Base-by-base conservation (phyloP, 2,113 vertebrate genomes). In the Nerophis ophidion region DNA sequence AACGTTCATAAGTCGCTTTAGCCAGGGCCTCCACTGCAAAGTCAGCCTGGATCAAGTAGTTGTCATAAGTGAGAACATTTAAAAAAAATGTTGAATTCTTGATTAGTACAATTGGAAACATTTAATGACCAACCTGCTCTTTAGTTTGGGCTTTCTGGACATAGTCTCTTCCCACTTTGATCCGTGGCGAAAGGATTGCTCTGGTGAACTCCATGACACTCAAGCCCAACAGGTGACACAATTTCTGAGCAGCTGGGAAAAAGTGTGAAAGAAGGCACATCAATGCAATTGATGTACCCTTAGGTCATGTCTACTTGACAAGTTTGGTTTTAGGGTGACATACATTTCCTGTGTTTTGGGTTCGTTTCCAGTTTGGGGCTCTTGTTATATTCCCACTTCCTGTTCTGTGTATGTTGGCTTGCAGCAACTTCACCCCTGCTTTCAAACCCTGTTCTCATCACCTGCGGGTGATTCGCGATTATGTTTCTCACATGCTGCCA, bases 61-160 rank as follows among this genome's bases (percentile, higher is more conserved):
- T 44, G 40, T 12, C 40, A 11, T 12, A 44, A 11, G 11, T 44
- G 40, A 44, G 5, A 44, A 40, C 8, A 40, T 9, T 40, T 9
- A 40, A 40, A 40, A 8, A 26, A 26, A 10, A 9, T 40, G 38
- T 9, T 9, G 12, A 12, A 44, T 9, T 44, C 40, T 4, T 44
- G 12, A 12, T 44, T 6, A 3, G 4, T 12, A 44, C 40, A 17
- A 19, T 7, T 9, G 4, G 33, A 10, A 7, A 51, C 8, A 1
- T 51, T 5, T 51, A 11, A 48, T n/a, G 3, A 60, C 88, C 73
- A 71, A 98, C 97, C 84, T 99, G 96, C 52, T 99, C 97, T 87
- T 99, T 99, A 75, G 97, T 99, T 86, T 99, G 97, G 13, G 96
- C 97, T 88, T 98, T 99, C 88, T 99, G 97, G 7, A 99, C 95